A percentile compares a stretch with the other conserved stretches of the same genome.
Conservation (phyloP, 1,140 invertebrate genomes). For the Drosophila tropicalis region DNA sequence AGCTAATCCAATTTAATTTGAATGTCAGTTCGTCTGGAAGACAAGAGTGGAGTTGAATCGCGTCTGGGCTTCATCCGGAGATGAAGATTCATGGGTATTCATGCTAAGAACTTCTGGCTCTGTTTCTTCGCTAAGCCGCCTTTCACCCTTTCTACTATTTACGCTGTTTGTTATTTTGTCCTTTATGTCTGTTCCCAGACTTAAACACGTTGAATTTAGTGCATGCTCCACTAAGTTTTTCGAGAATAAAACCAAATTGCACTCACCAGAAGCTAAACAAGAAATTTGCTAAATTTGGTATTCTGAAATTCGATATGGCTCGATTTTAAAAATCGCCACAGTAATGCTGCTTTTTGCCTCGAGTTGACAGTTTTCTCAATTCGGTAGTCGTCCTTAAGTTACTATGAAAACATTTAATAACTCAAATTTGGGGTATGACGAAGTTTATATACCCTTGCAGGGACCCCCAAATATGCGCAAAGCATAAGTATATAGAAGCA, state of each 20-base stretch:
- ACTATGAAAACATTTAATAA: no score
- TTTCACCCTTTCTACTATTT: slow-evolving; percentile 76
- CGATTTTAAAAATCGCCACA: slow-evolving; percentile 22
- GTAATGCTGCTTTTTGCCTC: slow-evolving; percentile 31
- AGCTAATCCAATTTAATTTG: slow-evolving; percentile 83
- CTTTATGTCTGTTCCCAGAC: slow-evolving; percentile 58
- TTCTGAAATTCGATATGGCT: slow-evolving; percentile 67
- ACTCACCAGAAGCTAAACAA: slow-evolving; percentile 66
- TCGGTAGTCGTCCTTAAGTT: not conserved
- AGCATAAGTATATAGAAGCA: no score
- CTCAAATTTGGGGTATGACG: no score
- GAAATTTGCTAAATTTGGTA: slow-evolving; percentile 30
- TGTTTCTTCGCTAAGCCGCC: slow-evolving; percentile 30
- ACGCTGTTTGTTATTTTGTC: slow-evolving; percentile 35
- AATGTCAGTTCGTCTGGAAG: slow-evolving; percentile 83
- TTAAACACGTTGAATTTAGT: slow-evolving; percentile 70
- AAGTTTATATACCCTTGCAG: no score
- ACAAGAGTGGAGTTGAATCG: slow-evolving; percentile 53
- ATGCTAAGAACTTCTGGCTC: slow-evolving; percentile 40
- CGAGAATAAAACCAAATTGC: slow-evolving; percentile 13
- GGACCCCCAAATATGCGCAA: no score
- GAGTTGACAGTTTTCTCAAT: not conserved
- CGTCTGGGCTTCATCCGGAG: slow-evolving; percentile 37
- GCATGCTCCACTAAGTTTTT: slow-evolving; percentile 69
- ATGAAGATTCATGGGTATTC: slow-evolving; percentile 70